Percentiles rank a stretch among this genome's conserved stretches.
Conservation (phyloP, 1,140 invertebrate genomes). For the Pseudomyrmex cubaensis region DNA sequence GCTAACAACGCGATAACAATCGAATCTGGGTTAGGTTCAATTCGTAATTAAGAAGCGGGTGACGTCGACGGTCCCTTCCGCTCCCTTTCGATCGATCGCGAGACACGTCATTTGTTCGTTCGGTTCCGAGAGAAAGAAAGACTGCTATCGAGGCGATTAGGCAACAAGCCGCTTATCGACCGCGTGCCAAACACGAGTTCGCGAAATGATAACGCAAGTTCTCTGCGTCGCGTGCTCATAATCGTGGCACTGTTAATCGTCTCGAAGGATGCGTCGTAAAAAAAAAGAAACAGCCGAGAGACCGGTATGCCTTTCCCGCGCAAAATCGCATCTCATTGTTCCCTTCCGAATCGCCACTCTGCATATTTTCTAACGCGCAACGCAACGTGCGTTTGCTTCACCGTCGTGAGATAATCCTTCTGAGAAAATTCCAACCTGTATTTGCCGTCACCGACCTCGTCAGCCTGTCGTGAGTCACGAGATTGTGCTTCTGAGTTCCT, state of each 20-base stretch:
- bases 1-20: background rate
- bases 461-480: conserved; percentile 30
- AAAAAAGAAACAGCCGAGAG: background rate
- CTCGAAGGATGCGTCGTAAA: conserved; percentile 15
- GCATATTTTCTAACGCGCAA: background rate
- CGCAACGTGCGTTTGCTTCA: too few relatives aligned
- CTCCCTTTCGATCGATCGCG: background rate
- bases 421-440: background rate
- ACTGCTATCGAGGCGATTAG: conserved; percentile 11
- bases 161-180: background rate
- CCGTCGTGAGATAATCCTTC: conserved; percentile 1
- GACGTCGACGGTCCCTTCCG: background rate
- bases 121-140: background rate
- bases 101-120: background rate
- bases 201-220: conserved; percentile 19
- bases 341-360: background rate
- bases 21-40: background rate
- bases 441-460: conserved; percentile 17
- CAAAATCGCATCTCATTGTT: conserved; percentile 11
- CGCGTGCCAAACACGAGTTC: conserved; percentile 26
- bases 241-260: conserved; percentile 40
- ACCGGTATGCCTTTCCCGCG: background rate
- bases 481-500: background rate
- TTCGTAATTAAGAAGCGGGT: background rate
- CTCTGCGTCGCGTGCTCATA: conserved; percentile 44